phyloP scores from a whole-genome alignment of 2,888 invertebrate genomes.

The Xestia c-nigrum region DNA sequence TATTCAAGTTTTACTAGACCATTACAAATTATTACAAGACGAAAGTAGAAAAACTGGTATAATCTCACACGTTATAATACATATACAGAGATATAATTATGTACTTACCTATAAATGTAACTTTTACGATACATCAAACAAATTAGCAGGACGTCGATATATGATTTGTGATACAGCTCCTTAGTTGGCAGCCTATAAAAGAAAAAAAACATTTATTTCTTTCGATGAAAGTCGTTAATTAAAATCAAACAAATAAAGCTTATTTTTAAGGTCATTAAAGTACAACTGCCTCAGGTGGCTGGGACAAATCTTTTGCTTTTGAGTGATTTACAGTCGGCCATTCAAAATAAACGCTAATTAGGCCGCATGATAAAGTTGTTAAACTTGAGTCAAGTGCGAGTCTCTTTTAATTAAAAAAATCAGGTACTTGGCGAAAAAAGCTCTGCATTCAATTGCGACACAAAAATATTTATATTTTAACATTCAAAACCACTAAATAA shows the following conservation, averaged over 20 bases:
- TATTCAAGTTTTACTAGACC: constrained; percentile 18
- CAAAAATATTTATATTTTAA: not conserved
- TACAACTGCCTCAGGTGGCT: constrained; percentile 18
- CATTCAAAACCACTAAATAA: not conserved
- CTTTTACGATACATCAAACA: constrained; percentile 30
- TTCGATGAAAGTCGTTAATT: constrained; percentile 55
- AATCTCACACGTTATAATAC: not conserved
- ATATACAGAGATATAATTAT: constrained; percentile 31
- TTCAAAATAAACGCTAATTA: constrained; percentile 48
- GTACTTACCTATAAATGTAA: constrained; percentile 3
- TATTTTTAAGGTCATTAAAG: constrained; percentile 34
- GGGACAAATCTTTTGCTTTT: constrained; percentile 20
- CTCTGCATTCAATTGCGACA: not conserved
- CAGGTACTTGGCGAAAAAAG: constrained; percentile 2
- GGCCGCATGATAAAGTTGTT: constrained; percentile 7
- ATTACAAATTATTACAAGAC: constrained; percentile 41
- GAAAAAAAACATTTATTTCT: constrained; percentile 21
- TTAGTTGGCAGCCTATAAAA: constrained; percentile 35
- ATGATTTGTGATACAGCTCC: constrained; percentile 40
- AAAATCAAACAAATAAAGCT: constrained; percentile 35
- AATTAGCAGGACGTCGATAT: constrained; percentile 30
- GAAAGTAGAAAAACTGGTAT: constrained; percentile 54
- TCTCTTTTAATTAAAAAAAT: not conserved
- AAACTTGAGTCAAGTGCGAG: constrained; percentile 7
- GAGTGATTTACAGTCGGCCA: constrained; percentile 47